Percentiles rank a stretch among this genome's conserved stretches.
These are phyloP conservation scores for Nymphalis c-album DNA, from an alignment of 2,888 invertebrate genomes.

Conservation along the genomic window DNA sequence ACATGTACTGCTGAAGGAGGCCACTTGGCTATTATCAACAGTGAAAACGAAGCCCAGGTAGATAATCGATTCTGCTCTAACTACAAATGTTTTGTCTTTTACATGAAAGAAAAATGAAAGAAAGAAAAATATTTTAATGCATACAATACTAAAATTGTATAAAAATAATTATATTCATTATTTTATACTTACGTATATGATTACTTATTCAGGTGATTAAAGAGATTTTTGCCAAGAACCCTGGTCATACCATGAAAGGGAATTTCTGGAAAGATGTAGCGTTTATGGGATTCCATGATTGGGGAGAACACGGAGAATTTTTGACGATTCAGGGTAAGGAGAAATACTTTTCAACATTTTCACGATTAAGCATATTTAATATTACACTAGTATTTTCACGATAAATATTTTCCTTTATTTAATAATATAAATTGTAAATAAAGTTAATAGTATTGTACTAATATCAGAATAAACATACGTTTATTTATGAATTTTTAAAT, in stretches of 20 bases:
- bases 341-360: background rate
- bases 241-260: constrained; percentile 40
- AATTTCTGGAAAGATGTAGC: constrained; percentile 44
- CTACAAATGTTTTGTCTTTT: too few species aligned
- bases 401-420: too few species aligned
- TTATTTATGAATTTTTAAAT: too few species aligned
- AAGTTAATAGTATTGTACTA: too few species aligned
- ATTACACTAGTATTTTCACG: background rate
- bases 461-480: too few species aligned
- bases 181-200: background rate
- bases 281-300: constrained; percentile 44
- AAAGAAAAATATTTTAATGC: background rate
- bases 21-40: constrained; percentile 56
- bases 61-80: background rate
- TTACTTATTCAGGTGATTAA: constrained; percentile 34
- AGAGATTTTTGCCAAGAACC: constrained; percentile 42
- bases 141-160: background rate
- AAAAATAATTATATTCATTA: background rate
- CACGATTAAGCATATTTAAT: background rate
- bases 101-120: background rate
- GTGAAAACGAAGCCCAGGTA: constrained; percentile 41
- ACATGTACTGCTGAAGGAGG: constrained; percentile 56
- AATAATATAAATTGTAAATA: too few species aligned
- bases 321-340: constrained; percentile 40
- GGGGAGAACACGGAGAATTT: constrained; percentile 45